Percentiles rank a stretch among this genome's conserved stretches.
Conservation (phyloP, 1,140 invertebrate genomes). For the Calephelis virginiensis region DNA sequence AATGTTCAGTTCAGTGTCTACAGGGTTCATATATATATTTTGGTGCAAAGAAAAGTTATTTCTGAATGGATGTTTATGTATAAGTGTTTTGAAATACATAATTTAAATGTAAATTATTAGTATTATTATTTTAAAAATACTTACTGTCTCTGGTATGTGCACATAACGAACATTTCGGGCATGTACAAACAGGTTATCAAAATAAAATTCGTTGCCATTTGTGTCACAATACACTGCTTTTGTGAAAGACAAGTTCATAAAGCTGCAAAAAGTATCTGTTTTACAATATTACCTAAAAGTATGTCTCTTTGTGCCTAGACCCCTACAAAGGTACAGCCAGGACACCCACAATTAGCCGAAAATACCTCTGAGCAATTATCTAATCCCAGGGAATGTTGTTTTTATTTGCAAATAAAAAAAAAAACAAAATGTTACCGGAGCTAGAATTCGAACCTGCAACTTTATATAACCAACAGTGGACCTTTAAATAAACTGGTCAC, state of each 20-base stretch:
- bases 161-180: slow-evolving; percentile 83
- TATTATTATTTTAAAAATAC: slow-evolving; percentile 38
- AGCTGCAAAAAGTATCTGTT: slow-evolving; percentile 69
- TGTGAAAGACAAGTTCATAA: slow-evolving; percentile 83
- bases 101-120: not conserved
- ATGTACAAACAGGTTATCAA: slow-evolving; percentile 81
- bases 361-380: too few relatives aligned
- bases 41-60: not conserved
- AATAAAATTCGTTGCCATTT: slow-evolving; percentile 72
- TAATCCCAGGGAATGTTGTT: too few relatives aligned
- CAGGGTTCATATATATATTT: not conserved
- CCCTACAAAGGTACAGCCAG: too few relatives aligned
- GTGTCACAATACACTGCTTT: slow-evolving; percentile 81
- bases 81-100: not conserved
- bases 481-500: too few relatives aligned
- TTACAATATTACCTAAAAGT: not conserved
- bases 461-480: too few relatives aligned
- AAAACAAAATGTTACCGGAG: too few relatives aligned
- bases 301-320: too few relatives aligned
- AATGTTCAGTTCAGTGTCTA: too few relatives aligned
- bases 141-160: slow-evolving; percentile 82
- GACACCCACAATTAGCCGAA: too few relatives aligned
- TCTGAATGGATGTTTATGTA: too few relatives aligned
- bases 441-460: too few relatives aligned
- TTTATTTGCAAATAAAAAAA: too few relatives aligned